A percentile compares a stretch with the other conserved stretches of the same genome.
Evolutionary conservation across 1,140 invertebrate species (phyloP).

Genomic region (Agrypnia vestita): DNA sequence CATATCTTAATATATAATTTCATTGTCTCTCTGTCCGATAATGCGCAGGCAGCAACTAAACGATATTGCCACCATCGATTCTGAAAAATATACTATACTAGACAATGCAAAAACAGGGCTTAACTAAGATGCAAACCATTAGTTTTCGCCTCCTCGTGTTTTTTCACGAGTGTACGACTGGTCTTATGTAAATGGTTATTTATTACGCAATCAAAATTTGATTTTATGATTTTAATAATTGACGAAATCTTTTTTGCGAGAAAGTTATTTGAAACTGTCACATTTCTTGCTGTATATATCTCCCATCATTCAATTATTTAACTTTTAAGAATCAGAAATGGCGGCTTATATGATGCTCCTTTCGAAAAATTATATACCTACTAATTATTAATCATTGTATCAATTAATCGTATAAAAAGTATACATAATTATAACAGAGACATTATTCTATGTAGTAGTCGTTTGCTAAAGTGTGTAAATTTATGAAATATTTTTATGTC

Average conservation of each 20-base stretch:
- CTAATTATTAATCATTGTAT: not conserved
- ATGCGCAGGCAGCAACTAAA: too few relatives aligned
- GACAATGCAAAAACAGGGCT: too few relatives aligned
- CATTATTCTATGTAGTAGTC: constrained; percentile 25
- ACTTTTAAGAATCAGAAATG: constrained; percentile 48
- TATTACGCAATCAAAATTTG: too few relatives aligned
- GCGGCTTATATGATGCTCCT: not conserved
- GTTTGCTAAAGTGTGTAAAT: not conserved
- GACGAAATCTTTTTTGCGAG: not conserved
- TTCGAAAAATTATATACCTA: constrained; percentile 2
- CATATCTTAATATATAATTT: too few relatives aligned
- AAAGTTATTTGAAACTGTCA: constrained; percentile 51
- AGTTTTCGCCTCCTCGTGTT: too few relatives aligned
- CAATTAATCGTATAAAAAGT: not conserved
- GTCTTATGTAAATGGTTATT: too few relatives aligned
- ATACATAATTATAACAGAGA: constrained; percentile 23
- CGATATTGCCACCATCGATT: too few relatives aligned
- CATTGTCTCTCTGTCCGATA: too few relatives aligned
- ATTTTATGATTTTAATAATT: too few relatives aligned
- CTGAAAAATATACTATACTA: too few relatives aligned
- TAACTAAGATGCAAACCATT: too few relatives aligned
- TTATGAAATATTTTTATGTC: constrained; percentile 9
- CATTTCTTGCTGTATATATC: constrained; percentile 58
- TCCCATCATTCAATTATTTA: constrained; percentile 62
- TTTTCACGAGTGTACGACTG: too few relatives aligned